Percentiles rank a stretch among this genome's conserved stretches.
phyloP scores from a whole-genome alignment of 1,140 invertebrate species.

The Matsumurasca onukii region DNA sequence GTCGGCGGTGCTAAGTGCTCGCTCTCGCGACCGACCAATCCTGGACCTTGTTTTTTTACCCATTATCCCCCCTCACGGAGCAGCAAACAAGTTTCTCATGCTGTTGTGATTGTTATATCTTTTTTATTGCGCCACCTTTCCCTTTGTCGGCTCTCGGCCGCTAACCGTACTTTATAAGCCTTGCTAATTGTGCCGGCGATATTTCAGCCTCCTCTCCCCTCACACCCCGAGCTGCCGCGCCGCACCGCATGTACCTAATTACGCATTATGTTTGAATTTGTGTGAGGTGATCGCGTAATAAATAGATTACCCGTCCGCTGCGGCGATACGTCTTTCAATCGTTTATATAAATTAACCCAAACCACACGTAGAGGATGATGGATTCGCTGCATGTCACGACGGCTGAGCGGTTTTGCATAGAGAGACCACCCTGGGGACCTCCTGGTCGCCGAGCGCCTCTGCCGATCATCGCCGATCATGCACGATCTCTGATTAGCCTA shows the following conservation, averaged over 20 bases:
- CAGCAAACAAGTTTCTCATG: conserved; percentile 21
- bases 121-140: conserved; percentile 21
- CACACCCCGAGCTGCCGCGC: not conserved
- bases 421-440: not conserved
- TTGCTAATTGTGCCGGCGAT: no score
- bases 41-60: not conserved
- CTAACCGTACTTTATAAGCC: not conserved
- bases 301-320: not conserved
- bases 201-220: conserved; percentile 5
- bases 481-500: not conserved
- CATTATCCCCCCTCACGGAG: not conserved
- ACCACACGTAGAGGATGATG: not conserved
- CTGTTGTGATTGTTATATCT: conserved; percentile 33
- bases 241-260: not conserved
- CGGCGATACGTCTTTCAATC: not conserved
- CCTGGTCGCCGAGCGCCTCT: not conserved
- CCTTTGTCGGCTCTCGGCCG: conserved; percentile 29
- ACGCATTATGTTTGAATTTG: conserved; percentile 25
- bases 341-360: not conserved
- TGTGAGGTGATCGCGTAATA: not conserved
- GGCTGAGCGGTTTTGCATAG: not conserved
- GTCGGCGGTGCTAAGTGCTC: not conserved
- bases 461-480: not conserved
- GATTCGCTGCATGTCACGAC: not conserved
- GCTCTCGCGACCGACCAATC: not conserved